Evolutionary conservation across 2,797 vertebrate species (phyloP).

Genomic region (Anomalospiza imberbis): DNA sequence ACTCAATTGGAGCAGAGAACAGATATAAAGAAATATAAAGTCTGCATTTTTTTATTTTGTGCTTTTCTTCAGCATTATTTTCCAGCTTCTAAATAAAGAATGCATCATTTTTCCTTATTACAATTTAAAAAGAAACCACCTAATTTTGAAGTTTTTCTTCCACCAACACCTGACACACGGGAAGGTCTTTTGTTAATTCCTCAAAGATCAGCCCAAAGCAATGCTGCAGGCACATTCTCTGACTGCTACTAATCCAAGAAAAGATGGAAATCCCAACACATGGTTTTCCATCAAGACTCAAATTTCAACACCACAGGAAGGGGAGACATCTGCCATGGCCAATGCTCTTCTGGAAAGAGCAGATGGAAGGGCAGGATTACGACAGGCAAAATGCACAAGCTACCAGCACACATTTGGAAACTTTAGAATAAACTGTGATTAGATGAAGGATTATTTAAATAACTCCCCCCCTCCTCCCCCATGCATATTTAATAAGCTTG

Average conservation of each 20-base stretch:
- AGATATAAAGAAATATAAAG: neutral
- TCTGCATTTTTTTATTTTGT: neutral
- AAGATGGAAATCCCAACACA: neutral
- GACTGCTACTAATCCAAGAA: neutral
- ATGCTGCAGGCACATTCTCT: neutral
- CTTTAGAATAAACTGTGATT: neutral
- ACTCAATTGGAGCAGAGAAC: neutral
- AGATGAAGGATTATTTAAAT: neutral
- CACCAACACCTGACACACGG: neutral
- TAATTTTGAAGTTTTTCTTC: neutral
- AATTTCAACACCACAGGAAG: neutral
- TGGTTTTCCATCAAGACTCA: neutral
- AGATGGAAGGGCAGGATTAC: neutral
- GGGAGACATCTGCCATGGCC: neutral
- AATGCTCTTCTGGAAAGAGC: neutral
- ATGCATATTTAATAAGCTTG: neutral
- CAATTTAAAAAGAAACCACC: neutral
- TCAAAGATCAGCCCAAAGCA: neutral
- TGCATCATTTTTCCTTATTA: neutral
- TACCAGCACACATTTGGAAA: neutral
- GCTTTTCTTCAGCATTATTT: neutral
- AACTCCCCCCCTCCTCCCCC: rapidly evolving
- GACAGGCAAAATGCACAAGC: neutral
- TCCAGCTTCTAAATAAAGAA: neutral
- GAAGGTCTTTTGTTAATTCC: neutral